These are phyloP conservation scores for Sinodicranocentrus sp. DNA, from an alignment of 2,888 invertebrate genomes.

Conservation along the genomic window DNA sequence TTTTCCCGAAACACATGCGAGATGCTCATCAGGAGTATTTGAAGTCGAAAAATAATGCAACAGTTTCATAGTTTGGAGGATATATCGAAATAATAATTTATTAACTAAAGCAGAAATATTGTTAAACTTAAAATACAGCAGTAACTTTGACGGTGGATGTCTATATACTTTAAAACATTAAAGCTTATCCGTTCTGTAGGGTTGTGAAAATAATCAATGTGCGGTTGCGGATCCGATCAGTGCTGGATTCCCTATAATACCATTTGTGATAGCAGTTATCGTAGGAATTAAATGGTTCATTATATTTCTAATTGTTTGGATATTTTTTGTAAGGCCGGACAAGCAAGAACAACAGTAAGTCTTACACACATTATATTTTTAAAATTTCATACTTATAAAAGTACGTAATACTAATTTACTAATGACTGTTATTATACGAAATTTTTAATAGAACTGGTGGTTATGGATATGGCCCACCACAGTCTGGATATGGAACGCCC, in stretches of 20 bases:
- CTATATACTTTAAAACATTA: background rate
- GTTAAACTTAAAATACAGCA: background rate
- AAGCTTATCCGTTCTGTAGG: constrained; percentile 39
- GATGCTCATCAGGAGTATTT: constrained; percentile 47
- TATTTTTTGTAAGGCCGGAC: constrained; percentile 40
- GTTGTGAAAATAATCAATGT: constrained; percentile 62
- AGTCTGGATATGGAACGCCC: constrained; percentile 22
- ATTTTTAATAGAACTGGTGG: background rate
- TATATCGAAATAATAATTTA: background rate
- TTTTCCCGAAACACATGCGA: constrained; percentile 67
- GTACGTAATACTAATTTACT: too few species aligned
- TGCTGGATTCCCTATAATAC: constrained; percentile 72
- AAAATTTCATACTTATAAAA: too few species aligned
- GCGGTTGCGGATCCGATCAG: constrained; percentile 28
- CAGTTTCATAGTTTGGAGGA: background rate
- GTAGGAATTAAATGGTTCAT: constrained; percentile 73
- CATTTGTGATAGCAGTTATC: constrained; percentile 67
- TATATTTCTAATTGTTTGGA: constrained; percentile 68
- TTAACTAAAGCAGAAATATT: background rate
- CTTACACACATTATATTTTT: background rate
- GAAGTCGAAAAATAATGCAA: constrained; percentile 1
- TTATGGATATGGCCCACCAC: constrained; percentile 7
- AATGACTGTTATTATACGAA: too few species aligned
- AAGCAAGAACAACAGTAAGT: constrained; percentile 37
- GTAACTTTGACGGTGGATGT: background rate